These are phyloP conservation scores for Empidonax traillii DNA, from an alignment of 2,113 vertebrate genomes.

Conservation along the genomic window DNA sequence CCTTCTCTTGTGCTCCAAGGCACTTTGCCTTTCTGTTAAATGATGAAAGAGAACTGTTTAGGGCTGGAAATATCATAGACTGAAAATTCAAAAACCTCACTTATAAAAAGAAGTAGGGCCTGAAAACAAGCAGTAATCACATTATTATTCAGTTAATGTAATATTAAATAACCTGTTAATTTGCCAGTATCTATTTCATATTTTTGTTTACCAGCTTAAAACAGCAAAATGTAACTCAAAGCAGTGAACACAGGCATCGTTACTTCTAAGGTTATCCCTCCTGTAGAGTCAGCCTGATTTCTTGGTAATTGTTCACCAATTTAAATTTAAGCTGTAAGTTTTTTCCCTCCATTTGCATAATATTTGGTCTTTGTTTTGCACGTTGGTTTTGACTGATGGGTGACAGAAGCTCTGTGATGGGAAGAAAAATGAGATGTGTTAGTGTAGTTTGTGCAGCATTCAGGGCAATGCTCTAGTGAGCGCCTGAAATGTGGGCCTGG, in stretches of 20 bases:
- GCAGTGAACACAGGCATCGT: not conserved
- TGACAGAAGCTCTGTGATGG: not conserved
- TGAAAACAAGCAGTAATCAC: not conserved
- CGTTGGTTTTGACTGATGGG: rapidly evolving
- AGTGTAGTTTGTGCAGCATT: not conserved
- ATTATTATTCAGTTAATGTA: not conserved
- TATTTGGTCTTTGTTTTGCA: not conserved
- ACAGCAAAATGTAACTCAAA: not conserved
- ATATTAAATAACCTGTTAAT: not conserved
- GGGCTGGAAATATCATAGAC: not conserved
- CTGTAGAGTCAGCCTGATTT: not conserved
- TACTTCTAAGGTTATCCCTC: not conserved
- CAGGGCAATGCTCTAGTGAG: not conserved
- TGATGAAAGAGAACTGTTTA: not conserved
- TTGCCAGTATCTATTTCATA: not conserved
- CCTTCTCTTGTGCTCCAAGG: not conserved
- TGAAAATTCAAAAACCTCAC: not conserved
- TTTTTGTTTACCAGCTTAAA: not conserved
- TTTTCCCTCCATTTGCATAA: not conserved
- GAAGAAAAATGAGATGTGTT: not conserved
- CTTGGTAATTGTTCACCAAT: not conserved
- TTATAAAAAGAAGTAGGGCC: not conserved
- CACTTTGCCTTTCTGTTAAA: not conserved
- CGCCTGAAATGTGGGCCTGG: not conserved
- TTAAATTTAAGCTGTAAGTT: not conserved